These are phyloP conservation scores for Heterodera filipjevi DNA, from an alignment of 2,888 invertebrate genomes.

Conservation along the genomic window DNA sequence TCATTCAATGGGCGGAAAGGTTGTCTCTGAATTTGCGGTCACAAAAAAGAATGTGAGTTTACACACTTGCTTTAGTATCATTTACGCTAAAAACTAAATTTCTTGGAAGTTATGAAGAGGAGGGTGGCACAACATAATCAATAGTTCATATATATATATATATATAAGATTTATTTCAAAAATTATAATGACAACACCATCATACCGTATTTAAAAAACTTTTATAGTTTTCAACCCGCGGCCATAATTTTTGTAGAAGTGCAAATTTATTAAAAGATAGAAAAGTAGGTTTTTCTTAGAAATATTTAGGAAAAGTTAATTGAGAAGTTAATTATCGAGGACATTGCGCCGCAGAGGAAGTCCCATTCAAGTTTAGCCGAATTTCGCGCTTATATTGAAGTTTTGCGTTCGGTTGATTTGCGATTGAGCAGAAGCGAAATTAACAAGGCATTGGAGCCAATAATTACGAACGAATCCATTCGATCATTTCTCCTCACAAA, in stretches of 20 bases:
- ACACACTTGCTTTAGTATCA: no score
- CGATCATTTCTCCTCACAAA: constrained; percentile 83
- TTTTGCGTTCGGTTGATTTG: constrained; percentile 51
- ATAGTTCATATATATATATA: no score
- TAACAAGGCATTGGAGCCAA: constrained; percentile 40
- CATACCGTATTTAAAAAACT: no score
- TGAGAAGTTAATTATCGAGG: constrained; percentile 51
- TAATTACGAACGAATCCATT: constrained; percentile 73
- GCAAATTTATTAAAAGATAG: no score
- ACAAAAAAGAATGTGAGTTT: not conserved
- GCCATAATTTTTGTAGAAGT: no score
- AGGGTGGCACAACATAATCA: no score
- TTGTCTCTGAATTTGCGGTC: constrained; percentile 50
- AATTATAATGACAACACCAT: no score
- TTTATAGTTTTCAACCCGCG: no score
- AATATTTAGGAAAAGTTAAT: constrained; percentile 31
- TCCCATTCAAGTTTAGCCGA: constrained; percentile 18
- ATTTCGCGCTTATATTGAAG: constrained; percentile 49
- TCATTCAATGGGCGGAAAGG: constrained; percentile 63
- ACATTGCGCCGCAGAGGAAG: constrained; percentile 50
- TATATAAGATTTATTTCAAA: no score
- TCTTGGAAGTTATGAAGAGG: no score
- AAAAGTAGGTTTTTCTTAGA: constrained; percentile 26
- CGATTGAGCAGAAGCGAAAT: constrained; percentile 47
- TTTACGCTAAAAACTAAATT: no score